These are phyloP conservation scores for Seriola quinqueradiata DNA, from an alignment of 2,113 vertebrate genomes.

Conservation along the genomic window DNA sequence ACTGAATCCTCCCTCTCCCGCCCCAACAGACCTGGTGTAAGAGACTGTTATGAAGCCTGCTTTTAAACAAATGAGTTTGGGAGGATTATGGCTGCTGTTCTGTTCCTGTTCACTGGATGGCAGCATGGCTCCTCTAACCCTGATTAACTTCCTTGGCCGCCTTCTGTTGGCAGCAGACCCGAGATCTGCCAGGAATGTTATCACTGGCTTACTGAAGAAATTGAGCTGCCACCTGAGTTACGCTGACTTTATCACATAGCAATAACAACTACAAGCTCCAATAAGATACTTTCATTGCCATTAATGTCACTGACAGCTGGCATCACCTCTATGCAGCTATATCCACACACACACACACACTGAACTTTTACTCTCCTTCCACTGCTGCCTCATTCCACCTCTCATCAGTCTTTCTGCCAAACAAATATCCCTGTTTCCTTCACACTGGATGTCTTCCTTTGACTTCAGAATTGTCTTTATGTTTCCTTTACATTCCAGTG, in stretches of 20 bases:
- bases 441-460: slow-evolving; percentile 29
- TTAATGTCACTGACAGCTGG: slow-evolving; percentile 37
- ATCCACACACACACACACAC: neutral
- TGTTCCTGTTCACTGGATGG: slow-evolving; percentile 66
- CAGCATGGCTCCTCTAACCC: slow-evolving; percentile 47
- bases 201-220: neutral
- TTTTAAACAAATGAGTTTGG: neutral
- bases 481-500: slow-evolving; percentile 51
- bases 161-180: neutral
- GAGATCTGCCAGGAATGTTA: slow-evolving; percentile 7
- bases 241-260: slow-evolving; percentile 43
- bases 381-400: slow-evolving; percentile 4
- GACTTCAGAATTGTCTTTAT: slow-evolving; percentile 21
- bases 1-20: slow-evolving; percentile 49
- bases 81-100: slow-evolving; percentile 9
- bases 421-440: slow-evolving; percentile 5
- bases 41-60: neutral
- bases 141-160: neutral
- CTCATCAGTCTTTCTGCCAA: slow-evolving; percentile 9
- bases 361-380: slow-evolving; percentile 14
- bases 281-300: slow-evolving; percentile 27
- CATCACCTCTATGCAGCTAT: slow-evolving; percentile 43
- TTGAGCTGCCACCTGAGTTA: neutral
- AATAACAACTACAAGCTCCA: slow-evolving; percentile 38
- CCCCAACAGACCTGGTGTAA: slow-evolving; percentile 88